Percentiles rank a stretch among this genome's conserved stretches.
phyloP scores from a whole-genome alignment of 2,797 vertebrate genomes.

The Gallinago nigripennis region DNA sequence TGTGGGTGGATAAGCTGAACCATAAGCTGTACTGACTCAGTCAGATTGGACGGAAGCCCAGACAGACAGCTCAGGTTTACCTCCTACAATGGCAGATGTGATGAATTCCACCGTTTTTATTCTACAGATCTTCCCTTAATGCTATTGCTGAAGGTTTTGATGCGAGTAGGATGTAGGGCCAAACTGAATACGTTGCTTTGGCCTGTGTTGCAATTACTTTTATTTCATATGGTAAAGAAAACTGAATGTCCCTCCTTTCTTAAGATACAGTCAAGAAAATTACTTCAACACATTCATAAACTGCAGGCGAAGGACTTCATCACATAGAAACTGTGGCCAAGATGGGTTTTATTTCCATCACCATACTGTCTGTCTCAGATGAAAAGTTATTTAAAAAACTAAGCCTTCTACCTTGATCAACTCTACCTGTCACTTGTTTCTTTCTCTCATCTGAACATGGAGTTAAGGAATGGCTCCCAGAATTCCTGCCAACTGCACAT shows the following conservation, averaged over 20 bases:
- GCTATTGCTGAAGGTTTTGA: background rate
- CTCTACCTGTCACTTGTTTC: background rate
- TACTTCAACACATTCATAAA: background rate
- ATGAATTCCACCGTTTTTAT: background rate
- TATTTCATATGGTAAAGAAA: background rate
- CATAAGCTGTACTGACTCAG: background rate
- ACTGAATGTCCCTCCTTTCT: background rate
- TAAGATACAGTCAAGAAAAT: background rate
- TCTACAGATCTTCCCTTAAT: background rate
- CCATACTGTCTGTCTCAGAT: background rate
- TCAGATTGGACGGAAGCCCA: background rate
- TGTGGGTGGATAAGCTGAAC: background rate
- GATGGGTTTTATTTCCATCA: background rate
- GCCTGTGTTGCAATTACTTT: background rate
- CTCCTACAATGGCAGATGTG: background rate
- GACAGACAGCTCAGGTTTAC: background rate
- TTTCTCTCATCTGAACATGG: background rate
- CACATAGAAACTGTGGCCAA: background rate
- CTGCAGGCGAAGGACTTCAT: accelerated
- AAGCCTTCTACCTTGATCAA: background rate
- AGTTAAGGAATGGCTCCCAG: background rate
- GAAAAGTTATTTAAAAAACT: background rate
- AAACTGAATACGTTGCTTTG: background rate
- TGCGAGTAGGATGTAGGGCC: background rate
- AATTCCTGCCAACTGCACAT: slow-evolving; percentile 6